Evolutionary conservation across 2,888 invertebrate genomes (phyloP).

Genomic region (Clistopyga incitator): DNA sequence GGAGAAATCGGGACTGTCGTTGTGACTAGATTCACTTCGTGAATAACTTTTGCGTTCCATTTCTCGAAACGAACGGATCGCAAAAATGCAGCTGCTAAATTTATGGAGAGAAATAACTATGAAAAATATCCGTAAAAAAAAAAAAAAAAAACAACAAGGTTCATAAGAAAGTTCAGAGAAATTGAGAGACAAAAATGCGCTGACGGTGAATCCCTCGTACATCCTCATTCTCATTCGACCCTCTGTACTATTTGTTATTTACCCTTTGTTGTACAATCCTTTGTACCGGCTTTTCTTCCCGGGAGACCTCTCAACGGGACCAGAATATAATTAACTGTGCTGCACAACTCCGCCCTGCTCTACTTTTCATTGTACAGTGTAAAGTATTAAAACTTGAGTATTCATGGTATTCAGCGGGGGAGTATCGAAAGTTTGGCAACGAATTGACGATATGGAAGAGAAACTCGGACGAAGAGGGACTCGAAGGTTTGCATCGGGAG

Average conservation of each 20-base stretch:
- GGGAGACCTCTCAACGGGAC: not conserved
- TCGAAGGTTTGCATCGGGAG: constrained; percentile 46
- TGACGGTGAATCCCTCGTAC: not conserved
- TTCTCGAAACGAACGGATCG: too few species aligned
- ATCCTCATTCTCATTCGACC: not conserved
- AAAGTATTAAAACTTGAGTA: constrained; percentile 6
- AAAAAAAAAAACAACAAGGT: not conserved
- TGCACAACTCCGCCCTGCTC: not conserved
- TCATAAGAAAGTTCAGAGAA: too few species aligned
- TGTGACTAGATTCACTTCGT: too few species aligned
- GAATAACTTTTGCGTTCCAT: too few species aligned
- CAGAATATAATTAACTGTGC: constrained; percentile 8
- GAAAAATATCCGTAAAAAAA: not conserved
- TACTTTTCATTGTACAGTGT: not conserved
- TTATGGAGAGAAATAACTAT: too few species aligned
- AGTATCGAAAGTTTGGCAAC: constrained; percentile 10
- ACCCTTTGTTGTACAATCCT: not conserved
- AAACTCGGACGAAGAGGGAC: constrained; percentile 5
- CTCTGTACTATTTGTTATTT: constrained; percentile 11
- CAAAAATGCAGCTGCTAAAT: too few species aligned
- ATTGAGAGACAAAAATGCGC: not conserved
- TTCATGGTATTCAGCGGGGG: constrained; percentile 4
- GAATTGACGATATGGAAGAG: constrained; percentile 3
- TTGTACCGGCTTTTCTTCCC: constrained; percentile 8
- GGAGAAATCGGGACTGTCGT: too few species aligned